Base-by-base conservation (phyloP, 92 coral and sea anemone species). In the Anthopleura xanthogrammica region DNA sequence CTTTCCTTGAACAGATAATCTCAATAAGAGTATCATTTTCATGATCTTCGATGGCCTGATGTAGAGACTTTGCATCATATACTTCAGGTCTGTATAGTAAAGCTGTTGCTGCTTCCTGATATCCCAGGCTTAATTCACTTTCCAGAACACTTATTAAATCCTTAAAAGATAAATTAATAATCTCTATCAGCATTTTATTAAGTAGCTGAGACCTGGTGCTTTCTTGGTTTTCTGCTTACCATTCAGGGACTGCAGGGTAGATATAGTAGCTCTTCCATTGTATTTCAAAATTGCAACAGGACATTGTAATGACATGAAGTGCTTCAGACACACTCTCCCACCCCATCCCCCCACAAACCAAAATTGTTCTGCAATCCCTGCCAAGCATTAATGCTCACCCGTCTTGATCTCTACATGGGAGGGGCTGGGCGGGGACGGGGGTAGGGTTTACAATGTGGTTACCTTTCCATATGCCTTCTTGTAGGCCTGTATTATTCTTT, bases 1-100 rank as follows among this genome's bases (percentile, higher is more conserved):
- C 75, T 68, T 85, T 88, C 74, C 95, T 89, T 64, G 98, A 89
- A 74, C 88, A 84, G 23, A 93, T 92, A 29, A 93, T 85, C 46
- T 90, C 92, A 75, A 78, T 78, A 39, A 93, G 58, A 2, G 92
- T 85, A 64, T 91, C 81, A 83, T 80, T 83, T 60, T 91, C 92
- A 12, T 85, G 82, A 52, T 77, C 86, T 29, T 89, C 83, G 24
- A 93, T 80, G 6, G 98, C 98, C 24, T 62, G 75, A 24, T 83
- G 85, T 56, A 93, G 89, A 24, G 95, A 85, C 77, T 77, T 87
- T 50, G 88, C 90, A 50, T 91, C 95, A 72, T 91, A 89, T 8
- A 73, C 72, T 40, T 75, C 93, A 42, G 97, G 97, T 73, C 83
- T 60, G 66, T 87, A 84, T 10, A 93, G 89, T 41, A 93, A 84